Conservation (phyloP, 2,797 vertebrate genomes). For the Leptodactylus fallax region DNA sequence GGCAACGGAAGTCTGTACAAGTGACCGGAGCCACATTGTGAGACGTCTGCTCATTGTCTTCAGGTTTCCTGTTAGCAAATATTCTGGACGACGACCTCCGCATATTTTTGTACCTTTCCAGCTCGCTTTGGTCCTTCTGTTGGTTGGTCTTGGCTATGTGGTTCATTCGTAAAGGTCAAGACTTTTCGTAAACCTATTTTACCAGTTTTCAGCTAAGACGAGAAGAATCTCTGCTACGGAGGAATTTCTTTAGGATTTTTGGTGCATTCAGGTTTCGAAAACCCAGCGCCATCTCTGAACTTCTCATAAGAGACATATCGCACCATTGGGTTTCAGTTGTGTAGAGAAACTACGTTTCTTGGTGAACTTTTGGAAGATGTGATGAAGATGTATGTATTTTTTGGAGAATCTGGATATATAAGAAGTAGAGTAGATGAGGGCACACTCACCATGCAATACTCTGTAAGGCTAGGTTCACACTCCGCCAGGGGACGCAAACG, state of each 20-base stretch:
- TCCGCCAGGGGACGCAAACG: too few relatives aligned
- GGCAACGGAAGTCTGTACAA: slow-evolving; percentile 26
- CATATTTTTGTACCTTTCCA: background rate
- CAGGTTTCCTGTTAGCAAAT: background rate
- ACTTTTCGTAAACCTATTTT: background rate
- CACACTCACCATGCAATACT: too few relatives aligned
- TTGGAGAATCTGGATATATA: too few relatives aligned
- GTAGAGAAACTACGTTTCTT: too few relatives aligned
- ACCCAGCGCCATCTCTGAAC: background rate
- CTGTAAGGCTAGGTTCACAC: too few relatives aligned
- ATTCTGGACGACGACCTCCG: slow-evolving; percentile 13
- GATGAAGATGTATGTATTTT: too few relatives aligned
- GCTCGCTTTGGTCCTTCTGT: background rate
- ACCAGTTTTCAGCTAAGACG: too few relatives aligned
- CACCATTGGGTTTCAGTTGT: background rate
- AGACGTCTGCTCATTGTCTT: slow-evolving; percentile 45
- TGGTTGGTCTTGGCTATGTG: background rate
- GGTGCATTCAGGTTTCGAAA: background rate
- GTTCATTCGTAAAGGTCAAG: too few relatives aligned
- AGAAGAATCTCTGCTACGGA: background rate
- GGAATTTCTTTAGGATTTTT: background rate
- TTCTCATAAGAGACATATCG: background rate
- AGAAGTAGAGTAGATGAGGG: too few relatives aligned
- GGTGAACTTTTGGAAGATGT: too few relatives aligned
- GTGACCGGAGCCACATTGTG: slow-evolving; percentile 18